These are phyloP conservation scores for Phylloscopus trochiloides DNA, from an alignment of 2,113 vertebrate genomes.

Conservation along the genomic window DNA sequence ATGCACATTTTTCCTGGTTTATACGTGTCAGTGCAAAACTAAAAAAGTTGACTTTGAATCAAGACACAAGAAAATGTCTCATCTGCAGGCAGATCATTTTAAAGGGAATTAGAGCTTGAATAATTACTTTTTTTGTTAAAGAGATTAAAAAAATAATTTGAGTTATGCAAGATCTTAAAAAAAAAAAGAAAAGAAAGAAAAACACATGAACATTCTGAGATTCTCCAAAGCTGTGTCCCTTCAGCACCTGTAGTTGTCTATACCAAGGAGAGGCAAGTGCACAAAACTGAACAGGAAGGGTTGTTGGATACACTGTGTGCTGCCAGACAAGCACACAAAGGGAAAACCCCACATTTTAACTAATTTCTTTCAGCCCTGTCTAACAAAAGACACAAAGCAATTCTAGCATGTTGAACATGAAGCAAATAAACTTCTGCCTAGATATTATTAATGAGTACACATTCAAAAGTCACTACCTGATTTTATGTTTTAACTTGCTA, in stretches of 20 bases:
- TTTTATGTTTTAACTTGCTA: background rate
- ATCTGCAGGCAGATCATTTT: background rate
- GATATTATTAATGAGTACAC: background rate
- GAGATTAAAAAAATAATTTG: background rate
- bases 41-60: background rate
- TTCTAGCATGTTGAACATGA: background rate
- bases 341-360: background rate
- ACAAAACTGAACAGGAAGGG: accelerated
- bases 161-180: background rate
- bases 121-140: background rate
- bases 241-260: background rate
- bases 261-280: background rate
- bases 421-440: background rate
- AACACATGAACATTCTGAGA: background rate
- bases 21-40: background rate
- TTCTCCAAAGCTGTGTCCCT: background rate
- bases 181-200: background rate
- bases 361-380: background rate
- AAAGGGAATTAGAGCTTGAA: background rate
- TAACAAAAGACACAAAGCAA: background rate
- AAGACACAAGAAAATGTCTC: background rate
- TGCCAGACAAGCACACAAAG: background rate
- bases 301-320: background rate
- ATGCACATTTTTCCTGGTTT: background rate
- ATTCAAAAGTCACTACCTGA: background rate